Evolutionary conservation across 2,797 vertebrate species (phyloP), one percentile per base, ranked within the genome.

Genomic region (Eremophila alpestris): DNA sequence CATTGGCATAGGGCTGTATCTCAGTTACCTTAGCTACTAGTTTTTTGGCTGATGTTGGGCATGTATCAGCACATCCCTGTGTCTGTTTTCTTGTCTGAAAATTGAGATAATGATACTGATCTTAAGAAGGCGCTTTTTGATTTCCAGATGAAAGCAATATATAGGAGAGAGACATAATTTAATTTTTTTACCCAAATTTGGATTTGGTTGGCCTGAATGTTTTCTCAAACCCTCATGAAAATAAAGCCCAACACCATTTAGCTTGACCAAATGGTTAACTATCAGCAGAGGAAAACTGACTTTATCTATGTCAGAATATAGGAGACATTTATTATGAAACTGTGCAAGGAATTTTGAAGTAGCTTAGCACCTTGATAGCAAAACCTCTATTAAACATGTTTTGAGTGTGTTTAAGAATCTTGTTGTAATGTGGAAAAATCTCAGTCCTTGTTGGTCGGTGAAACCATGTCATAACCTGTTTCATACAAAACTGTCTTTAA

Each of bases 391-490:
- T 88, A 93, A 91, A 75, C 3, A 3, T 74, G 77, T 45, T 92
- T 80, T 71, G 36, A 73, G 26, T 81, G 48, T 86, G 8, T 91
- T 91, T 76, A 76, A 94, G 26, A 74, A 62, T 94, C 93, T 75
- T 92, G 70, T 86, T 90, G 63, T 79, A 90, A 86, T 69, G 65
- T 21, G 43, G 94, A 96, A 92, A 93, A 92, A 81, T 92, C 82
- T 91, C 43, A 38, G 76, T 92, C 62, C 67, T 93, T 79, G 79
- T 76, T 95, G 68, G 40, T 41, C 27, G 38, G 27, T 73, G 77
- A 94, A 90, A 91, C 95, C 91, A 32, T 96, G 95, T 94, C 92
- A 95, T 93, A 96, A 96, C 94, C 92, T 93, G 95, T 93, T 94
- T 86, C 34, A 5, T 83, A 90, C 70, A 97, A 94, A 93, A 93